Conservation (phyloP, 2,113 vertebrate species). For the Diphyllodes magnificus region DNA sequence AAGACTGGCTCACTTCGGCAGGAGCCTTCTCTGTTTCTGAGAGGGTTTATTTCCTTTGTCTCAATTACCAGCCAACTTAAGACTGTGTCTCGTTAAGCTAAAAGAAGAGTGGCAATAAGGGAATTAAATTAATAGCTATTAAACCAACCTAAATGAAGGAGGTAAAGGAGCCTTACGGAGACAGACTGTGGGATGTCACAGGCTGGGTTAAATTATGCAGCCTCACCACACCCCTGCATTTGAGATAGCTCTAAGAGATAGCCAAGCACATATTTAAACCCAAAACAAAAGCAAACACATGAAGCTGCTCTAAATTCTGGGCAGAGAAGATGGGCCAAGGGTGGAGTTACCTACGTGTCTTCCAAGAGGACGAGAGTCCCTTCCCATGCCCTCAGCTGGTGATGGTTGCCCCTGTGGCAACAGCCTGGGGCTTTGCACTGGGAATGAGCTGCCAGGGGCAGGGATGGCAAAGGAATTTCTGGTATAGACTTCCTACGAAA, state of each 20-base stretch:
- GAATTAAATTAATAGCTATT: background rate
- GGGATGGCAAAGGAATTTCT: background rate
- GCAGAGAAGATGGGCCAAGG: background rate
- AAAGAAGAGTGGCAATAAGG: background rate
- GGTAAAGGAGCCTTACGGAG: background rate
- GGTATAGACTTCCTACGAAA: background rate
- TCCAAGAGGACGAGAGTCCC: background rate
- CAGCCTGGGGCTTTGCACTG: rapidly evolving
- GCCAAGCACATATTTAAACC: background rate
- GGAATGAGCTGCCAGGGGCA: background rate
- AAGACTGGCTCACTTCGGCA: background rate
- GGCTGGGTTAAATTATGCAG: background rate
- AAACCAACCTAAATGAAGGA: background rate
- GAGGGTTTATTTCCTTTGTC: background rate
- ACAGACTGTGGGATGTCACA: background rate
- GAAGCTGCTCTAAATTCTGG: background rate
- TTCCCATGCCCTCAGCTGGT: background rate
- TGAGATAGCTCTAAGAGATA: slow-evolving; percentile 24
- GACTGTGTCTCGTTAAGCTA: background rate
- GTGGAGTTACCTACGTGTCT: background rate
- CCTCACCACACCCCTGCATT: background rate
- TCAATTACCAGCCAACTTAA: background rate
- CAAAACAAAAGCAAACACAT: slow-evolving; percentile 12
- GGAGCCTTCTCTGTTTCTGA: background rate
- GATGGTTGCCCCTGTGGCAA: background rate